Percentiles rank a stretch among this genome's conserved stretches.
These are phyloP conservation scores for Microplitis manilae DNA, from an alignment of 2,888 invertebrate species.

Conservation along the genomic window DNA sequence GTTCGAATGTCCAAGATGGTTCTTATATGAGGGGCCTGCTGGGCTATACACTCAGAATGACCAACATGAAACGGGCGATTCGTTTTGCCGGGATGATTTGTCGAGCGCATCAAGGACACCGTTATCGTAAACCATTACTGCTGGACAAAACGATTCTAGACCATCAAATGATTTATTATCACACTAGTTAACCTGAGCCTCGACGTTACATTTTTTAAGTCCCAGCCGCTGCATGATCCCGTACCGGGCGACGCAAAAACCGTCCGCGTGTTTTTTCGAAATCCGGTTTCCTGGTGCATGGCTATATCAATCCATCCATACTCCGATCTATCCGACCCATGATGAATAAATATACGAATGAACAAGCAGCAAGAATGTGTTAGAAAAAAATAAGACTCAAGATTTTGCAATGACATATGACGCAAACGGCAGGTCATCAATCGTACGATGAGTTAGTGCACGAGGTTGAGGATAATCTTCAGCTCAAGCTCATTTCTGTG, in stretches of 20 bases:
- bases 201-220: neutral
- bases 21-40: slow-evolving; percentile 21
- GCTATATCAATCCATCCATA: no score
- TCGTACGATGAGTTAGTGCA: slow-evolving; percentile 27
- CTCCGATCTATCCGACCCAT: neutral
- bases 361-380: neutral
- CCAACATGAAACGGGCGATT: slow-evolving; percentile 47
- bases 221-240: neutral
- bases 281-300: no score
- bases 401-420: slow-evolving; percentile 31
- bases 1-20: neutral
- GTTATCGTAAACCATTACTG: slow-evolving; percentile 53
- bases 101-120: slow-evolving; percentile 61
- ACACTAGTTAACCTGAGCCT: neutral
- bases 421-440: slow-evolving; percentile 39
- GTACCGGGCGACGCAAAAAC: neutral
- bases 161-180: slow-evolving; percentile 2
- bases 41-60: slow-evolving; percentile 11
- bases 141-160: neutral
- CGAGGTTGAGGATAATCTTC: no score
- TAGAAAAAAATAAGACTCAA: neutral
- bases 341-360: neutral
- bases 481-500: no score
- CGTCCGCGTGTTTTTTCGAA: no score
- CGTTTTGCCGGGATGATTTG: slow-evolving; percentile 61